These are phyloP conservation scores for Stegastes partitus DNA, from an alignment of 2,113 vertebrate species.

Conservation along the genomic window DNA sequence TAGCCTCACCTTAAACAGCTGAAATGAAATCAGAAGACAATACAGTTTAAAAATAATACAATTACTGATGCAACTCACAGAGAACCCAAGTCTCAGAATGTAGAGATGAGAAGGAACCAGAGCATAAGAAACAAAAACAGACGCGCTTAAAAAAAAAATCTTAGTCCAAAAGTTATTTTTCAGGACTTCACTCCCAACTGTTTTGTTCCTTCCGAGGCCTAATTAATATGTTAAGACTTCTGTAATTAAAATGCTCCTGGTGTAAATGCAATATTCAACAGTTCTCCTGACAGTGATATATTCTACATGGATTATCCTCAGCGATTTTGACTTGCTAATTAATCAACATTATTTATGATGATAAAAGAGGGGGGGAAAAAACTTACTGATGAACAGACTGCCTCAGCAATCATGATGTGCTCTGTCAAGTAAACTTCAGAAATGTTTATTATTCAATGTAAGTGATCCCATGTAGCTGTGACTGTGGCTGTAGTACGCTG, in stretches of 20 bases:
- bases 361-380: constrained; percentile 65
- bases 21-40: neutral
- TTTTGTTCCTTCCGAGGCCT: constrained; percentile 31
- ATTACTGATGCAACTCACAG: neutral
- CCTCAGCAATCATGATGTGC: constrained; percentile 76
- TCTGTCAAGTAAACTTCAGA: constrained; percentile 74
- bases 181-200: constrained; percentile 11
- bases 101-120: neutral
- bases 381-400: constrained; percentile 80
- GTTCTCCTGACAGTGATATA: constrained; percentile 87
- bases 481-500: neutral
- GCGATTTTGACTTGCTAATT: constrained; percentile 88
- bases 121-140: neutral
- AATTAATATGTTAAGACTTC: constrained; percentile 76
- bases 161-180: constrained; percentile 51
- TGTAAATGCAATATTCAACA: constrained; percentile 87
- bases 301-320: constrained; percentile 87
- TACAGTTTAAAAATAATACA: neutral
- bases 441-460: constrained; percentile 56
- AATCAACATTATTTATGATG: constrained; percentile 89
- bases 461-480: constrained; percentile 1
- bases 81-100: neutral
- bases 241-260: constrained; percentile 85
- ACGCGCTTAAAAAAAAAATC: neutral
- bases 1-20: no score